Percentiles rank a stretch among this genome's conserved stretches.
phyloP scores from a whole-genome alignment of 2,888 invertebrate genomes.

The Rotaria macrura region DNA sequence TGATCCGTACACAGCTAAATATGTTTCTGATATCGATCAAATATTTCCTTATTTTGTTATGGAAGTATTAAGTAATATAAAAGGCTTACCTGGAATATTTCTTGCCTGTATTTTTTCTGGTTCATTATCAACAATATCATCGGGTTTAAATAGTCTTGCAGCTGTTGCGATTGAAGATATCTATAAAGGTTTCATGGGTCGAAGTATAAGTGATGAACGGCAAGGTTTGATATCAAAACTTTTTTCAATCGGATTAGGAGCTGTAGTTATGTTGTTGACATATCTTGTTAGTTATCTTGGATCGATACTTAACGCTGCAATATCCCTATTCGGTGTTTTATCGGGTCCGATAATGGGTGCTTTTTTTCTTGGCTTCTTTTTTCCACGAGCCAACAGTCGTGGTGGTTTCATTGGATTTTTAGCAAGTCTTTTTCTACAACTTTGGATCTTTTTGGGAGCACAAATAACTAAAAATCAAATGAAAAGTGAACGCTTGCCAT shows the following conservation, averaged over 20 bases:
- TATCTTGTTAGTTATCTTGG: not conserved
- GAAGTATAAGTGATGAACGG: not conserved
- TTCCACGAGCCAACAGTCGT: conserved; percentile 25
- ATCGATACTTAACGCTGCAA: conserved; percentile 23
- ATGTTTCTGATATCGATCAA: not conserved
- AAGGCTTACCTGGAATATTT: conserved; percentile 31
- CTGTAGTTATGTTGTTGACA: not conserved
- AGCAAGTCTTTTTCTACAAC: not conserved
- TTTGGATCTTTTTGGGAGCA: conserved; percentile 24
- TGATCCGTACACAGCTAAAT: conserved; percentile 4
- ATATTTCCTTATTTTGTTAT: conserved; percentile 30
- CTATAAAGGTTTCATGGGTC: conserved; percentile 13
- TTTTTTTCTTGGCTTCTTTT: conserved; percentile 28
- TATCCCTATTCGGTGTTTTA: conserved; percentile 23
- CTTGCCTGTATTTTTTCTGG: conserved; percentile 23
- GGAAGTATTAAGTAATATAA: not conserved
- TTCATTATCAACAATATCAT: conserved; percentile 26
- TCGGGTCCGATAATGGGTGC: conserved; percentile 27
- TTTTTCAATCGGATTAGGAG: not conserved
- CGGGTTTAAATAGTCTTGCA: conserved; percentile 32
- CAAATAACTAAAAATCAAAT: not conserved
- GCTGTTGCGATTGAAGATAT: conserved; percentile 27
- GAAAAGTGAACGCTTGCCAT: not conserved
- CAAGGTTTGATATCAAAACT: not conserved
- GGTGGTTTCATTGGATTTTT: conserved; percentile 24